A percentile compares a stretch with the other conserved stretches of the same genome.
phyloP scores from a whole-genome alignment of 2,888 invertebrate species.

The Dascillus cervinus region DNA sequence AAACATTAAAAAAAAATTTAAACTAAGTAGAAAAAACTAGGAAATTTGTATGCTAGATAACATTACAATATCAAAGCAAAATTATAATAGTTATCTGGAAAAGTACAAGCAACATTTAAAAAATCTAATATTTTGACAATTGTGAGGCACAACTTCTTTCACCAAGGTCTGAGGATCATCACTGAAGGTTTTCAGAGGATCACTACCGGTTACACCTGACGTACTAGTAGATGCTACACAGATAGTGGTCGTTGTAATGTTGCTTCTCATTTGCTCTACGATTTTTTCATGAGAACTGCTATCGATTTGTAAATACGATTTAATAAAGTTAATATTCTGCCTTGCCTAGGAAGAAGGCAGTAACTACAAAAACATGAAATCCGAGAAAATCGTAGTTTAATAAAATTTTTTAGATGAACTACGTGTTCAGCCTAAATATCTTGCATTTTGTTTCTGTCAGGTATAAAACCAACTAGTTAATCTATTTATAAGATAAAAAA shows the following conservation, averaged over 20 bases:
- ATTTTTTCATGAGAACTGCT: constrained; percentile 2
- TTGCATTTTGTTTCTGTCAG: no score
- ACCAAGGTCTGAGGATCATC: constrained; percentile 2
- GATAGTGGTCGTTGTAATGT: constrained; percentile 1
- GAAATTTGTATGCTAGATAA: no score
- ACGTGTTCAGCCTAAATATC: no score
- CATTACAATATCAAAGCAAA: no score
- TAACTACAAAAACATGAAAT: no score
- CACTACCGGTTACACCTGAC: constrained; percentile 1
- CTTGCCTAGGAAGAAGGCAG: no score
- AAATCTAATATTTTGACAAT: constrained; percentile 2
- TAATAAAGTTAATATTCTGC: no score
- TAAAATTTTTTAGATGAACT: no score
- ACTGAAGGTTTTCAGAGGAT: constrained; percentile 1
- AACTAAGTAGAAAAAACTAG: no score
- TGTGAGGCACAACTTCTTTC: background rate
- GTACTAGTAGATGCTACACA: constrained; percentile 1
- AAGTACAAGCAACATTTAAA: constrained; percentile 2
- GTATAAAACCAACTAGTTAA: no score
- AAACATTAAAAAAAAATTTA: constrained; percentile 1
- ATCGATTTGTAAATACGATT: constrained; percentile 3
- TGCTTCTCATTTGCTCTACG: constrained; percentile 2
- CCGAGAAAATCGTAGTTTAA: no score
- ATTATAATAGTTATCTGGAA: constrained; percentile 1
- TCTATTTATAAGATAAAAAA: no score